Conservation (phyloP, 2,888 invertebrate species). For the Platynereis dumerilii region DNA sequence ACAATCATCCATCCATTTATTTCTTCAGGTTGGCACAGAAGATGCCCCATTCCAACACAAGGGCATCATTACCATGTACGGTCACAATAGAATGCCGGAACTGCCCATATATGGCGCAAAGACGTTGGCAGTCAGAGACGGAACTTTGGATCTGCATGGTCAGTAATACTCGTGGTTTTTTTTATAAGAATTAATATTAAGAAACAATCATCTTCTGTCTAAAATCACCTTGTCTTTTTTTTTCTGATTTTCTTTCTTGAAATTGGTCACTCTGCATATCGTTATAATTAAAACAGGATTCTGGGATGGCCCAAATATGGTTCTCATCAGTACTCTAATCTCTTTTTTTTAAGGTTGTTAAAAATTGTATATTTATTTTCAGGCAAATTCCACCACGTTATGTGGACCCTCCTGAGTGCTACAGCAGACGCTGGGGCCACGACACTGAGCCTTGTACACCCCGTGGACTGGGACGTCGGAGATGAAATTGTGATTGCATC, state of each 20-base stretch:
- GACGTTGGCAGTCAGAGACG: constrained; percentile 53
- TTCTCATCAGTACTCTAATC: too few relatives aligned
- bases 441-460: constrained; percentile 41
- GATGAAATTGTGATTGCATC: constrained; percentile 55
- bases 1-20: too few relatives aligned
- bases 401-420: constrained; percentile 48
- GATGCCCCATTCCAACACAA: constrained; percentile 50
- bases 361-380: too few relatives aligned
- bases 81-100: constrained; percentile 48
- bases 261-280: too few relatives aligned
- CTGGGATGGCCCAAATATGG: too few relatives aligned
- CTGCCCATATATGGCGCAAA: constrained; percentile 59
- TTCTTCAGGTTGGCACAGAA: constrained; percentile 54
- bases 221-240: too few relatives aligned
- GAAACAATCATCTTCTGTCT: too few relatives aligned
- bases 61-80: constrained; percentile 53
- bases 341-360: too few relatives aligned
- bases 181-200: too few relatives aligned
- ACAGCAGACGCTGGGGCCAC: constrained; percentile 45
- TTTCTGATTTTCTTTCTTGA: too few relatives aligned
- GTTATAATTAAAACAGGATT: too few relatives aligned
- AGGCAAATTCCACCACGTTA: constrained; percentile 24
- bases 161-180: too few relatives aligned
- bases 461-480: constrained; percentile 49
- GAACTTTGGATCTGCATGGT: constrained; percentile 57